Conservation (phyloP, 2,888 invertebrate genomes). For the Mesorhabditis sp. region DNA sequence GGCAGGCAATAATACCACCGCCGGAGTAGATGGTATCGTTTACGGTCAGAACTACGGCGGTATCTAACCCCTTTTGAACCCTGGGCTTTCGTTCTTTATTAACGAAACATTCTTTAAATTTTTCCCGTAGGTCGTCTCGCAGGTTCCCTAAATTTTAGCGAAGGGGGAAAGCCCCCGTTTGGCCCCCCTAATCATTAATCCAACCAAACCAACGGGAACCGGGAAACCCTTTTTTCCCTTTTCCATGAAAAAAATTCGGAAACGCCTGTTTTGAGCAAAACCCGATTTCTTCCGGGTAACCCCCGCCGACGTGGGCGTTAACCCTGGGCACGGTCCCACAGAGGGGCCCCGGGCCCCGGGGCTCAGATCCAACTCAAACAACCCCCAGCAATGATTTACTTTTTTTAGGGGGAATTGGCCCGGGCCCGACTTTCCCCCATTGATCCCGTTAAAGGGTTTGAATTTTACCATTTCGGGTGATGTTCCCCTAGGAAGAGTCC, state of each 20-base stretch:
- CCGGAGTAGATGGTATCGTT: slow-evolving; percentile 70
- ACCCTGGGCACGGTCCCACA: too few relatives aligned
- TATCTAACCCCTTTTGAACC: slow-evolving; percentile 72
- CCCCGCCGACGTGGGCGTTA: too few relatives aligned
- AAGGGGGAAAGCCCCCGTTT: slow-evolving; percentile 64
- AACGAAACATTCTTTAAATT: slow-evolving; percentile 71
- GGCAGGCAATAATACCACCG: slow-evolving; percentile 67
- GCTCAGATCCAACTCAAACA: slow-evolving; percentile 65
- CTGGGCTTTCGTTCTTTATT: slow-evolving; percentile 71
- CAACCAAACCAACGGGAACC: too few relatives aligned
- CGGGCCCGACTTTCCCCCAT: too few relatives aligned
- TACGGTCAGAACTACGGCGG: slow-evolving; percentile 66
- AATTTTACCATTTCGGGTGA: slow-evolving; percentile 72
- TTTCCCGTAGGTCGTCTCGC: slow-evolving; percentile 68
- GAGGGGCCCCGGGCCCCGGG: slow-evolving; percentile 31
- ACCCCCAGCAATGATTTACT: slow-evolving; percentile 73
- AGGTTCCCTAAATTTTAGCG: slow-evolving; percentile 70
- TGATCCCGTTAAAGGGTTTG: too few relatives aligned
- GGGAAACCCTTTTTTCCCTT: slow-evolving; percentile 6
- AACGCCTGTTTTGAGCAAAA: too few relatives aligned
- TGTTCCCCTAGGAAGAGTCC: too few relatives aligned
- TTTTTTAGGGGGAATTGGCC: slow-evolving; percentile 72
- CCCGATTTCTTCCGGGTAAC: too few relatives aligned
- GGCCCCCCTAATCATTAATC: too few relatives aligned
- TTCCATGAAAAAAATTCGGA: too few relatives aligned